phyloP scores from a whole-genome alignment of 2,888 invertebrate genomes.

The Hesperia comma region DNA sequence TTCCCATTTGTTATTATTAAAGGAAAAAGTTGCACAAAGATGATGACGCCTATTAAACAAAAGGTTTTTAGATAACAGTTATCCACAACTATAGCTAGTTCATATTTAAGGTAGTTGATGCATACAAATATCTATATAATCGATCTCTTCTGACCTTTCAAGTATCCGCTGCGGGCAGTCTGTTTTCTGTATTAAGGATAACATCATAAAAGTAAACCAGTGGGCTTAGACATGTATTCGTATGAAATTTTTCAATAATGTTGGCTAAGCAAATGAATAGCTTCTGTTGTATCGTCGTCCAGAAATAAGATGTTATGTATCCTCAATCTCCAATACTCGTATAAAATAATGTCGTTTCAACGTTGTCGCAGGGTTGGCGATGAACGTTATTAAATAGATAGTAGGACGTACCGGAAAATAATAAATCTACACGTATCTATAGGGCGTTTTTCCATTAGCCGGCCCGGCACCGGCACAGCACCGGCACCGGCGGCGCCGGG shows the following conservation, averaged over 20 bases:
- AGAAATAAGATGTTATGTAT: slow-evolving; percentile 31
- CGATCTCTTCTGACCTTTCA: slow-evolving; percentile 43
- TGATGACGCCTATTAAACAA: slow-evolving; percentile 36
- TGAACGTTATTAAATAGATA: slow-evolving; percentile 15
- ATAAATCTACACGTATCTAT: slow-evolving; percentile 20
- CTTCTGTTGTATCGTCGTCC: slow-evolving; percentile 50
- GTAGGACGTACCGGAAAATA: slow-evolving; percentile 15
- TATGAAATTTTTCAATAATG: slow-evolving; percentile 47
- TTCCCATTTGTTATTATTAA: slow-evolving; percentile 15
- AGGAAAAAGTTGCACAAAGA: slow-evolving; percentile 39
- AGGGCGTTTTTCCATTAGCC: no score
- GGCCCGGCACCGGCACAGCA: no score
- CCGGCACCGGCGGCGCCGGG: no score
- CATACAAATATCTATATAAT: slow-evolving; percentile 54
- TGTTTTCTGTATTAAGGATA: not conserved
- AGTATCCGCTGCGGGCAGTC: slow-evolving; percentile 41
- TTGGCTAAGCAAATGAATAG: slow-evolving; percentile 49
- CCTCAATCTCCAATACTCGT: slow-evolving; percentile 20
- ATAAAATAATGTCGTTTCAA: slow-evolving; percentile 16
- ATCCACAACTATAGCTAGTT: slow-evolving; percentile 54
- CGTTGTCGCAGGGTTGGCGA: slow-evolving; percentile 9
- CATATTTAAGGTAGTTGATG: slow-evolving; percentile 53
- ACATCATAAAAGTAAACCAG: slow-evolving; percentile 40
- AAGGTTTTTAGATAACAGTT: slow-evolving; percentile 58
- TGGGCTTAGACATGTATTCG: slow-evolving; percentile 50